Conservation (phyloP, 2,797 vertebrate genomes). For the Coregonus suidteri region DNA sequence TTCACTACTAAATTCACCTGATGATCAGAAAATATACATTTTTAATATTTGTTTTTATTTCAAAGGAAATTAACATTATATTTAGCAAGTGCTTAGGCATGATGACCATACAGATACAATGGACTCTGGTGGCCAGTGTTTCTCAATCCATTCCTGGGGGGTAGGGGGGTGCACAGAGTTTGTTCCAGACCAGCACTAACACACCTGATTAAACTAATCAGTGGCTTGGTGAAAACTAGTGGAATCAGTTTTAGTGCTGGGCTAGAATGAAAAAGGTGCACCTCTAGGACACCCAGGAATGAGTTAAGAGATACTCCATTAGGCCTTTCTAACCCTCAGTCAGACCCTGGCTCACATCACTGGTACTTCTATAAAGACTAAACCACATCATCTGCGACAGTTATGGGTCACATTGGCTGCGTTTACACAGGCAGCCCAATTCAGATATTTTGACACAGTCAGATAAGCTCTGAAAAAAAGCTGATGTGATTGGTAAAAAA, state of each 20-base stretch:
- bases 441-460: constrained; percentile 38
- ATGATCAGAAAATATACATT: constrained; percentile 61
- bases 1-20: constrained; percentile 77
- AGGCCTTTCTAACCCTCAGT: constrained; percentile 35
- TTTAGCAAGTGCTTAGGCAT: constrained; percentile 64
- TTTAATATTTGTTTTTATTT: constrained; percentile 55
- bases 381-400: constrained; percentile 10
- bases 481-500: constrained; percentile 18
- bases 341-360: constrained; percentile 45
- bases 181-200: neutral
- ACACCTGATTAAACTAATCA: neutral
- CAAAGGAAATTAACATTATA: constrained; percentile 58
- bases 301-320: constrained; percentile 36
- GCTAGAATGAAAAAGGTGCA: neutral
- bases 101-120: constrained; percentile 64
- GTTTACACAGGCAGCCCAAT: constrained; percentile 22
- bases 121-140: constrained; percentile 42
- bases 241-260: neutral
- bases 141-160: neutral
- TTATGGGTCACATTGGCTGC: constrained; percentile 25
- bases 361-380: constrained; percentile 34
- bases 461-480: constrained; percentile 38
- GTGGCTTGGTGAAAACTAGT: neutral
- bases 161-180: neutral
- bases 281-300: neutral